Base-by-base conservation (phyloP, 2,888 invertebrate genomes). In the Frankliniella fusca region DNA sequence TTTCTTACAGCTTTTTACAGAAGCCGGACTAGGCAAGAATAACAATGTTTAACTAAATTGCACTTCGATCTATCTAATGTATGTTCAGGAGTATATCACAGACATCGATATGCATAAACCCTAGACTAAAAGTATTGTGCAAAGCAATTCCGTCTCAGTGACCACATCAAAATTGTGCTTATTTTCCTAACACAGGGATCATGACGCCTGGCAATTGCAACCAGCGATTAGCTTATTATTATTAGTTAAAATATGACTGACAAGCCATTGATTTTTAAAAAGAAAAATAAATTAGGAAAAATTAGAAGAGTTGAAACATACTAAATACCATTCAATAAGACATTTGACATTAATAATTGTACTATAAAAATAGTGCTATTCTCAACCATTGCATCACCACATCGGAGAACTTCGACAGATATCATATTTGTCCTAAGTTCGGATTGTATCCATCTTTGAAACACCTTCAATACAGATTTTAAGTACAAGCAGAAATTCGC, bases 81-180 rank as follows among this genome's bases (percentile, higher is more conserved):
- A 23, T 76, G 11, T 12, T 27, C 23, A n/a, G n/a, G 70, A 23
- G 27, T 76, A 76, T 76, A 76, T 76, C 70, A 76, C 70, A 76
- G 70, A 76, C 70, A 23, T 76, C 70, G 27, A 76, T 27, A 76
- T 76, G 70, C 70, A 76, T 76, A 27, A 23, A 76, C 23, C 70
- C 70, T 76, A 76, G 27, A 76, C 70, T 12, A 27, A 12, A 76
- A 76, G 10, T 76, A 76, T 76, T 15, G 18, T 61, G 20, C 61
- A 18, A 61, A 20, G 15, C 18, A 61, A 15, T 20, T n/a, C 18
- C 61, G n/a, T 61, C 18, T 61, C n/a, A 61, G 61, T 61, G 61
- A 20, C 18, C n/a, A n/a, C 10, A 61, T 61, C 7, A 20, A 10
- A 61, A 7, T 7, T 61, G 61, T 20, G 8, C 61, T 61, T n/a